Evolutionary conservation across 2,797 vertebrate genomes (phyloP).

Genomic region (Hyperoplus lanceolatus): DNA sequence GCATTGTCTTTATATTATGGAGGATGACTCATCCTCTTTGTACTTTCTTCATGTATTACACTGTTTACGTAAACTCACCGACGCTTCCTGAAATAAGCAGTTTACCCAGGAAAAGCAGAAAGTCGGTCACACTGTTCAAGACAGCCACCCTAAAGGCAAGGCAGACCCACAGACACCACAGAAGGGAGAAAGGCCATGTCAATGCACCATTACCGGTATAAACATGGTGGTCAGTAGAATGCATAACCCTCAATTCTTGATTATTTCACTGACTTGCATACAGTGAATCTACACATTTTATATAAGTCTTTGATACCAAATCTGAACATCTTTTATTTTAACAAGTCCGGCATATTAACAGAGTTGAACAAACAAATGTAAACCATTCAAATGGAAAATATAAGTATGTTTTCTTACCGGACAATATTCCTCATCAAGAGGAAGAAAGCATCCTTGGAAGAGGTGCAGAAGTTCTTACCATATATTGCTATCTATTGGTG

Average conservation of each 20-base stretch:
- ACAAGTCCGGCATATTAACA: neutral
- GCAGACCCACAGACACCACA: slow-evolving; percentile 8
- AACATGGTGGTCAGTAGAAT: neutral
- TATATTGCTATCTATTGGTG: slow-evolving; percentile 94
- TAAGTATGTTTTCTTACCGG: slow-evolving; percentile 83
- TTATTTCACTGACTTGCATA: neutral
- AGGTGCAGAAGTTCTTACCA: slow-evolving; percentile 95
- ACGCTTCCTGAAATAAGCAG: slow-evolving; percentile 93
- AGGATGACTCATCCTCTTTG: slow-evolving; percentile 1
- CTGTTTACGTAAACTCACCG: slow-evolving; percentile 85
- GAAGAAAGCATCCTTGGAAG: slow-evolving; percentile 94
- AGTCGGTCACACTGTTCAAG: slow-evolving; percentile 96
- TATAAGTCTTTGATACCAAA: neutral
- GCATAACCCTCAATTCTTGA: neutral
- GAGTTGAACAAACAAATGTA: neutral
- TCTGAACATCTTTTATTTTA: neutral
- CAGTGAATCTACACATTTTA: neutral
- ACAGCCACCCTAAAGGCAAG: slow-evolving; percentile 88
- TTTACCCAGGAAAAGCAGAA: slow-evolving; percentile 95
- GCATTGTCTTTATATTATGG: slow-evolving; percentile 11
- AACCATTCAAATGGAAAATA: neutral
- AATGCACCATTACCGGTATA: neutral
- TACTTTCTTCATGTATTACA: neutral
- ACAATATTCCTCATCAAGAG: slow-evolving; percentile 96
- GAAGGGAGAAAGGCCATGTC: neutral